Base-by-base conservation (phyloP, 1,140 invertebrate genomes). In the Cotesia typhae region DNA sequence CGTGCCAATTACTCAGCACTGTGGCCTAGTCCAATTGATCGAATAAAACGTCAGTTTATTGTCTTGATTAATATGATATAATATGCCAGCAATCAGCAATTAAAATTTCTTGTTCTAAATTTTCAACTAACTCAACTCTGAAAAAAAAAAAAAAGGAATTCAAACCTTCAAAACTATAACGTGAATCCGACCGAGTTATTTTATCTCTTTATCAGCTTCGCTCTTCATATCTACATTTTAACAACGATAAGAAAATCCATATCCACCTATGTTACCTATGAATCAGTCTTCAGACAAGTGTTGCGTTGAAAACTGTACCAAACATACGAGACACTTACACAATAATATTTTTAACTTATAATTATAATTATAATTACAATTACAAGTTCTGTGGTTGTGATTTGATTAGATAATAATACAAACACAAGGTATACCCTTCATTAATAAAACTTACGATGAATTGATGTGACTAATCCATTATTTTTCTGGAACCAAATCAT, bases 161-260 rank as follows among this genome's bases (percentile, higher is more conserved):
- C 28, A 28, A 4, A 59, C 17, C 17, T 4, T 59, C 6, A 7
- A 17, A 59, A 36, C 7, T 17, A 59, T 9, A 6, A 47, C 10
- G 9, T 35, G 9, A 10, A 28, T 10, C 47, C 47, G 51, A 66
- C 61, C 70, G 70, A 71, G 63, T 57, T 66, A 66, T 66, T 38
- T 71, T 64, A 65, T 66, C 63, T 6, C 38, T 12, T 38, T 35
- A 52, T 51, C 60, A 38, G 47, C 64, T 64, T 71, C 69, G 55
- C n/a, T n/a, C 12, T 51, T 63, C 60, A 38, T 71, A 71, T 71
- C 69, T 71, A 64, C 47, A 64, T 4, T 41, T 41, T 28, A 35
- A 52, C n/a, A 9, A 6, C 64, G 69, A 71, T 71, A 71, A 67
- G 66, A 67, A 52, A 55, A 64, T 47, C 59, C 52, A 64, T 52